Percentiles rank a stretch among this genome's conserved stretches.
phyloP scores from a whole-genome alignment of 2,888 invertebrate genomes.

The Drosophila neonasuta region DNA sequence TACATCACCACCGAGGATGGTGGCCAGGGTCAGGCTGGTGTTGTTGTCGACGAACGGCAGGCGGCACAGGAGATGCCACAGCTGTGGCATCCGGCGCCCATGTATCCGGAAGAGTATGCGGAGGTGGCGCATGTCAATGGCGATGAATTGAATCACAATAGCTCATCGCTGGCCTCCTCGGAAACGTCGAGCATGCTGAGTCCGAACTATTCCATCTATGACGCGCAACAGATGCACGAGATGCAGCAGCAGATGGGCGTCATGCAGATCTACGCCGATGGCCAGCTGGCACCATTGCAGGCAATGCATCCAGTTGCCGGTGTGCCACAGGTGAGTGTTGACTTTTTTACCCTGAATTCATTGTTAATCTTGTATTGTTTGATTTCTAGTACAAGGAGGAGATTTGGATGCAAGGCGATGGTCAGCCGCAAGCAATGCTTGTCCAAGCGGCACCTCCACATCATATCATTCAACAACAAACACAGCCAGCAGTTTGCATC shows the following conservation, averaged over 20 bases:
- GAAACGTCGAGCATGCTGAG: constrained; percentile 81
- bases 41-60: constrained; percentile 75
- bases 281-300: constrained; percentile 65
- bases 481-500: not conserved
- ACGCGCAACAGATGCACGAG: constrained; percentile 78
- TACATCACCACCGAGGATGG: constrained; percentile 73
- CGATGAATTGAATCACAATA: constrained; percentile 81
- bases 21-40: constrained; percentile 57
- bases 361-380: not conserved
- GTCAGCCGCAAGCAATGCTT: constrained; percentile 46
- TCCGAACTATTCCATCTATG: constrained; percentile 80
- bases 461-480: constrained; percentile 61
- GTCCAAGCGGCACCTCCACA: constrained; percentile 58
- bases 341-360: no score
- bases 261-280: constrained; percentile 81
- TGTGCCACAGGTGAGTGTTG: constrained; percentile 64
- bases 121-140: constrained; percentile 56
- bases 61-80: constrained; percentile 62
- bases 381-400: not conserved
- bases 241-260: constrained; percentile 81
- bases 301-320: constrained; percentile 65
- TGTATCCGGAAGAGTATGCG: constrained; percentile 79
- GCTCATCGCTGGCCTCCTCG: constrained; percentile 76
- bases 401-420: constrained; percentile 49
- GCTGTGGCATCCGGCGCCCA: constrained; percentile 78